Base-by-base conservation (phyloP, 2,113 vertebrate species). In the Bagarius yarrelli region DNA sequence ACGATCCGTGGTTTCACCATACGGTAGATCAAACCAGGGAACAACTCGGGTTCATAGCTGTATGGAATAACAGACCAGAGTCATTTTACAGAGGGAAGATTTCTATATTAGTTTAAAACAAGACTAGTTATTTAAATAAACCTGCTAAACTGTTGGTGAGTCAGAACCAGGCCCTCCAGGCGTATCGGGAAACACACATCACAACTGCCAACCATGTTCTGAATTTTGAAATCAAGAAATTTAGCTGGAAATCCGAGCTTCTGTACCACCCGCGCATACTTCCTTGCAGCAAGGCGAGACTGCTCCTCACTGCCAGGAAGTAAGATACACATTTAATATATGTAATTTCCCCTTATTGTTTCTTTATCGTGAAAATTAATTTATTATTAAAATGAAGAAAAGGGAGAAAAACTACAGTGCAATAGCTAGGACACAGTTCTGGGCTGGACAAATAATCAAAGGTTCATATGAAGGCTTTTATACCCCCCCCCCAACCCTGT, bases 1-100 rank as follows among this genome's bases (percentile, higher is more conserved):
- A 99, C 98, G 83, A 99, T 96, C 30, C 95, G 92, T 85, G 98
- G 97, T 81, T 98, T 98, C 86, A 99, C 96, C 97, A 99, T 99
- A 83, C 96, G 94, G 79, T 98, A 99, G 89, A 99, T 95, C 71
- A 99, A 94, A 53, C 98, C 98, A 60, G 98, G 98, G 89, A 99
- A 99, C 3, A 99, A 89, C 86, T 99, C 97, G 0, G 98, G 98
- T 85, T 99, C 97, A 55, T 99, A 99, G 90, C 98, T 99, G 44
- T 89, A 9, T 69, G 53, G 70, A 14, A 21, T 32, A 70, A 47
- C 47, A 82, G 15, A 57, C 21, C 14, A 69, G 47, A 80, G 19
- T 40, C 25, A 74, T 25, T 70, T 56, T 44, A 72, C 34, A 61
- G 13, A 81, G 59, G 8, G 63, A 21, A 73, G n/a, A 19, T 25